phyloP scores from a whole-genome alignment of 2,888 invertebrate genomes.

The Epistrophella euchroma region DNA sequence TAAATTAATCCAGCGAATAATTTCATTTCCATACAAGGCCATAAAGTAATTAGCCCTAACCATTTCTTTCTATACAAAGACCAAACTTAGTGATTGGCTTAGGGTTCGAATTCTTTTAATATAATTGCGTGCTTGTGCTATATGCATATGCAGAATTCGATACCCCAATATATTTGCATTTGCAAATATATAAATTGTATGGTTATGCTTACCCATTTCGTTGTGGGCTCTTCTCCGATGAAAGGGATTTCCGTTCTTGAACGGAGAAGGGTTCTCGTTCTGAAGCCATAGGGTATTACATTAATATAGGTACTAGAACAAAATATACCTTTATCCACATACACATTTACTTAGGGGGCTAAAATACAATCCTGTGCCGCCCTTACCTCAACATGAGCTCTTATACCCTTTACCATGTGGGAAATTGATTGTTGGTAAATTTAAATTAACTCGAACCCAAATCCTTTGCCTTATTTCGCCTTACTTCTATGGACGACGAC shows the following conservation, averaged over 20 bases:
- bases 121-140: not conserved
- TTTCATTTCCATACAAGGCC: slow-evolving; percentile 64
- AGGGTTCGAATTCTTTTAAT: slow-evolving; percentile 52
- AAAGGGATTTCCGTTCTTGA: slow-evolving; percentile 73
- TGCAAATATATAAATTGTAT: slow-evolving; percentile 63
- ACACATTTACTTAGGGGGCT: slow-evolving; percentile 13
- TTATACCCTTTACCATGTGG: slow-evolving; percentile 56
- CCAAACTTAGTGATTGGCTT: slow-evolving; percentile 31
- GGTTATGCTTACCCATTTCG: slow-evolving; percentile 59
- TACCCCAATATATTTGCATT: slow-evolving; percentile 73
- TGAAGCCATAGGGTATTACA: slow-evolving; percentile 30
- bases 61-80: slow-evolving; percentile 45
- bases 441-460: slow-evolving; percentile 73
- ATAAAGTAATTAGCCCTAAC: slow-evolving; percentile 69
- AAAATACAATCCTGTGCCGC: not conserved
- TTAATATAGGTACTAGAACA: slow-evolving; percentile 3
- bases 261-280: slow-evolving; percentile 50
- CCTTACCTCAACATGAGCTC: slow-evolving; percentile 30
- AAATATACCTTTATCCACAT: slow-evolving; percentile 11
- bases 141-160: slow-evolving; percentile 36
- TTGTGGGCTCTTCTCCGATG: slow-evolving; percentile 57
- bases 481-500: not conserved
- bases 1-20: slow-evolving; percentile 46
- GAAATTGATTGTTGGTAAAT: slow-evolving; percentile 76
- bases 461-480: slow-evolving; percentile 29